A percentile compares a stretch with the other conserved stretches of the same genome.
Evolutionary conservation across 2,888 invertebrate species (phyloP).

Genomic region (Ypsolopha sequella): DNA sequence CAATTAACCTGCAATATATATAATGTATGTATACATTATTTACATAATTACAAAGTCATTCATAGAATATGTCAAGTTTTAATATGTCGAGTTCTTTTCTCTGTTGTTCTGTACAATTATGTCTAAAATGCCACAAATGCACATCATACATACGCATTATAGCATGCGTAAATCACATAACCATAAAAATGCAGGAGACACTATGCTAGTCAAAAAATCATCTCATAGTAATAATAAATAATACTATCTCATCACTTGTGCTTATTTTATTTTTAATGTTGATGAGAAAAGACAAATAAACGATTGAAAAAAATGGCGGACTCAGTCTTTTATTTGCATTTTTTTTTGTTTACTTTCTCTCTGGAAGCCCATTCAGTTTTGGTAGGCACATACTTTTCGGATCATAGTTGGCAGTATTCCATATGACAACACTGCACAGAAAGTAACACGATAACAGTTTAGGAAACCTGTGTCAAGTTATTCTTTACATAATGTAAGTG

Average conservation of each 20-base stretch:
- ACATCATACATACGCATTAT: too few relatives aligned
- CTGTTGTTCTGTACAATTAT: background rate
- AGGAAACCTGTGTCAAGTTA: background rate
- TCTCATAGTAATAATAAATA: conserved; percentile 23
- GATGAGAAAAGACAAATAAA: conserved; percentile 40
- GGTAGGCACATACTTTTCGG: background rate
- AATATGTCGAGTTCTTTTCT: conserved; percentile 8
- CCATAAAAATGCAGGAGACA: conserved; percentile 27
- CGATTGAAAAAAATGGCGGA: conserved; percentile 46
- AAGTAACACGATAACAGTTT: background rate
- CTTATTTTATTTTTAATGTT: conserved; percentile 32
- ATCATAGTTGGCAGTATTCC: background rate
- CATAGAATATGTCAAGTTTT: conserved; percentile 28
- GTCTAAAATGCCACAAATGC: background rate
- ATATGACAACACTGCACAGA: too few relatives aligned
- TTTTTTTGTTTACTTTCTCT: background rate
- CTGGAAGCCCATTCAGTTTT: conserved; percentile 2
- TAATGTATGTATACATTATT: conserved; percentile 14
- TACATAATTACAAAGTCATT: conserved; percentile 10
- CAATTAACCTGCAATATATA: too few relatives aligned
- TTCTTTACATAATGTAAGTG: too few relatives aligned
- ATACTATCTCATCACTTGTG: conserved; percentile 34
- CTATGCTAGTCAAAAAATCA: conserved; percentile 53
- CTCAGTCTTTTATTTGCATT: conserved; percentile 56
- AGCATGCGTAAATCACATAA: too few relatives aligned